These are phyloP conservation scores for Aelia acuminata DNA, from an alignment of 2,888 invertebrate genomes.

Conservation along the genomic window DNA sequence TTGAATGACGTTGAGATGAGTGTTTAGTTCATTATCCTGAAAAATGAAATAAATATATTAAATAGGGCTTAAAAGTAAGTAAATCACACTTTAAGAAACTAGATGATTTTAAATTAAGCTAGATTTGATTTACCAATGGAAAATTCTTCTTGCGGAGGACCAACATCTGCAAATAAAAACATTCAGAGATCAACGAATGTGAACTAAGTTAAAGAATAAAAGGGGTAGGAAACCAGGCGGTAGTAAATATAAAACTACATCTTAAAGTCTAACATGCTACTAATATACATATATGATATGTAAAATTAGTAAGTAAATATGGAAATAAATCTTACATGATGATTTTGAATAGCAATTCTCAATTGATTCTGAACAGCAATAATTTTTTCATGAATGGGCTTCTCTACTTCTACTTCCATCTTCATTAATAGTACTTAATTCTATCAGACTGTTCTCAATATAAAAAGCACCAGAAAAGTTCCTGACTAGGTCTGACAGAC, in stretches of 20 bases:
- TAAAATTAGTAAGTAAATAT: background rate
- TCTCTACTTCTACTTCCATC: constrained; percentile 54
- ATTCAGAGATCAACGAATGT: background rate
- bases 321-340: constrained; percentile 73
- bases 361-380: constrained; percentile 75
- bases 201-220: background rate
- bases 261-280: background rate
- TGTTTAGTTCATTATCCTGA: constrained; percentile 62
- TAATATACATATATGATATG: background rate
- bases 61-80: no score
- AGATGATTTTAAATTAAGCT: background rate
- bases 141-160: constrained; percentile 46
- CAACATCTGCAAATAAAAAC: constrained; percentile 54
- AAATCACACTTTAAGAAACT: no score
- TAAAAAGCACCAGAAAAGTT: background rate
- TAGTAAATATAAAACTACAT: background rate
- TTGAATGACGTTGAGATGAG: constrained; percentile 75
- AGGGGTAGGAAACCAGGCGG: background rate
- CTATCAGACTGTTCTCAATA: background rate
- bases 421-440: background rate
- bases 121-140: constrained; percentile 38
- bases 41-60: constrained; percentile 14
- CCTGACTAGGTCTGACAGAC: background rate
- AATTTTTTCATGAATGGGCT: constrained; percentile 69
- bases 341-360: constrained; percentile 76